Percentiles rank a stretch among this genome's conserved stretches.
phyloP scores from a whole-genome alignment of 2,113 vertebrate genomes.

The Lamprotornis superbus region DNA sequence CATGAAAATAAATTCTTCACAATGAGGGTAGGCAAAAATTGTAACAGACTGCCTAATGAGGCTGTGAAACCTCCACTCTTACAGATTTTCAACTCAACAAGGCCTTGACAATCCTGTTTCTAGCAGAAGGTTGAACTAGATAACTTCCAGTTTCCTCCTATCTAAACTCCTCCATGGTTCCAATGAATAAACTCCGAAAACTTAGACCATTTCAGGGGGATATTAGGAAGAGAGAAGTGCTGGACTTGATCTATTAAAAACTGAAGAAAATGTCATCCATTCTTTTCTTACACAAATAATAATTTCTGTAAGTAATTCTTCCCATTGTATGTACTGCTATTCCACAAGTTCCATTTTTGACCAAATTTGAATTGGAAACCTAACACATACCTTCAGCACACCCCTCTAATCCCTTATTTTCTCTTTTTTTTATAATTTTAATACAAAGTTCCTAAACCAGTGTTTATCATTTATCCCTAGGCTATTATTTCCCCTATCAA shows the following conservation, averaged over 20 bases:
- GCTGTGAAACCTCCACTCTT: not conserved
- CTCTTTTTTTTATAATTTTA: not conserved
- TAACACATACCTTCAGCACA: not conserved
- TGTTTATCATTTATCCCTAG: not conserved
- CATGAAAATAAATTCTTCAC: not conserved
- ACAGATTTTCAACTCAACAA: not conserved
- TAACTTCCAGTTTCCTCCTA: not conserved
- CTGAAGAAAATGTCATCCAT: not conserved
- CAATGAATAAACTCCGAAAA: not conserved
- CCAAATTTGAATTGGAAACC: not conserved
- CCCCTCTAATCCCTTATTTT: not conserved
- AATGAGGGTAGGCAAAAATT: not conserved
- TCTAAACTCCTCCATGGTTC: not conserved
- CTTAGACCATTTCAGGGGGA: not conserved
- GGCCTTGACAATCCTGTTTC: not conserved
- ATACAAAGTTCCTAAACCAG: not conserved
- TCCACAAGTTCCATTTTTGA: not conserved
- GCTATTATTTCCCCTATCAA: not conserved
- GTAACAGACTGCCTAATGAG: not conserved
- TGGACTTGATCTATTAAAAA: not conserved
- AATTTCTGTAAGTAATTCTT: not conserved
- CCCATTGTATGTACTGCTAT: not conserved
- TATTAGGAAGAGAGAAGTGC: not conserved
- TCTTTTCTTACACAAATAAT: not conserved
- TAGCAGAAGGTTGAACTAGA: not conserved